Base-by-base conservation (phyloP, 37 sponge, comb jelly and placozoan genomes). In the Aphrocallistes beatrix region DNA sequence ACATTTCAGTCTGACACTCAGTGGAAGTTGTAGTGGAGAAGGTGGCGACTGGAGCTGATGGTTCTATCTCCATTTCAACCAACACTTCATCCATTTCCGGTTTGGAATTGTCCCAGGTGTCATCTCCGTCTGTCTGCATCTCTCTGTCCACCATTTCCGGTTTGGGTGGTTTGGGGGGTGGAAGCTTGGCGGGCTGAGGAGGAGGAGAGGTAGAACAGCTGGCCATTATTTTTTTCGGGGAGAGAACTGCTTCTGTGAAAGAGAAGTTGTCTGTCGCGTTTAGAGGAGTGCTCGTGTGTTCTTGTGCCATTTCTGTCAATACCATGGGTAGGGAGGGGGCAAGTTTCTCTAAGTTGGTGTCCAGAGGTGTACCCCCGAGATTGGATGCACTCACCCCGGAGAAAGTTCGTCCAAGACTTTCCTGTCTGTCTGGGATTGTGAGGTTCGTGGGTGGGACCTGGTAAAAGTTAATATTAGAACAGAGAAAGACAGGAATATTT, bases 91-190 rank as follows among this genome's bases (percentile, higher is more conserved):
- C 75, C 34, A 60, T 32, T 13, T 60, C 75, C 17, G 75, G 75
- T 60, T 13, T 60, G 25, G 75, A 60, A 13, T 60, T 60, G 75
- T 60, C 75, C 75, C 75, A 60, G 8, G 75, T 60, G n/a, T 60
- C 75, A 13, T 60, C 75, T 13, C 75, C 75, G 21, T 60, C 75
- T 19, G 75, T 60, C 34, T 60, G 75, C 75, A 60, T 60, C 3
- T 25, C 8, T 1, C 17, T 21, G 75, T 13, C 21, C 32, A 60
- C 75, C 21, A 13, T 13, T 3, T 32, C n/a, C 8, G 75, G 75
- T 60, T 60, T 60, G 3, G 34, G 17, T 8, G 75, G 75, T 13
- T 60, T 60, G 75, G 75, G 75, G 17, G n/a, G 32, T 19, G 34
- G 25, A 6, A 6, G 10, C 34, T 60, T 19, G 25, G 75, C 28